Conservation (phyloP, 2,113 vertebrate species). For the Ptilonorhynchus violaceus region DNA sequence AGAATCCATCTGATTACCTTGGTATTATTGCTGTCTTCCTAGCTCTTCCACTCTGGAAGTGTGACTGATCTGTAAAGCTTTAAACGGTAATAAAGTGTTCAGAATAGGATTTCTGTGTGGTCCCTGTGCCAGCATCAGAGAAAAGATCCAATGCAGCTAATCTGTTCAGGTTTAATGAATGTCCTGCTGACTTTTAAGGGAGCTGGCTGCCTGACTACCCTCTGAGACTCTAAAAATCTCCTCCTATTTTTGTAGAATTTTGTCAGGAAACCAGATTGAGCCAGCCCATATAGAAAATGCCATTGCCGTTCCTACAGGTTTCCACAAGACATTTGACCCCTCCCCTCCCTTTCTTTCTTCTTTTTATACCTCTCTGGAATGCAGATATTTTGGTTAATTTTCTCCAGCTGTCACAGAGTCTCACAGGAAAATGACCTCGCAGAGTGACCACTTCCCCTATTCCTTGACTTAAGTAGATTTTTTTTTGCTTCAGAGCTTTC, state of each 20-base stretch:
- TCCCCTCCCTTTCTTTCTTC: slow-evolving; percentile 21
- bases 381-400: slow-evolving; percentile 72
- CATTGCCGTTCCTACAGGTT: slow-evolving; percentile 33
- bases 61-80: not conserved
- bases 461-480: slow-evolving; percentile 30
- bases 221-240: slow-evolving; percentile 28
- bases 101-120: slow-evolving; percentile 39
- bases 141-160: slow-evolving; percentile 25
- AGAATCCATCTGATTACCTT: not conserved
- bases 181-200: slow-evolving; percentile 45
- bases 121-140: slow-evolving; percentile 19
- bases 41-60: not conserved
- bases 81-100: slow-evolving; percentile 4
- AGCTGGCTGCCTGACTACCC: slow-evolving; percentile 19
- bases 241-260: slow-evolving; percentile 24
- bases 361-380: slow-evolving; percentile 71
- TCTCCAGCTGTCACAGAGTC: slow-evolving; percentile 67
- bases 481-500: slow-evolving; percentile 51
- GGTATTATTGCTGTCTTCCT: not conserved
- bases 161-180: slow-evolving; percentile 40
- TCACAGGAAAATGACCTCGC: slow-evolving; percentile 62
- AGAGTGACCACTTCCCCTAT: slow-evolving; percentile 66
- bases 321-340: slow-evolving; percentile 60
- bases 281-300: slow-evolving; percentile 32
- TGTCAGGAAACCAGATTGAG: slow-evolving; percentile 55